Base-by-base conservation (phyloP, 2,888 invertebrate genomes). In the Acrobasis suavella region DNA sequence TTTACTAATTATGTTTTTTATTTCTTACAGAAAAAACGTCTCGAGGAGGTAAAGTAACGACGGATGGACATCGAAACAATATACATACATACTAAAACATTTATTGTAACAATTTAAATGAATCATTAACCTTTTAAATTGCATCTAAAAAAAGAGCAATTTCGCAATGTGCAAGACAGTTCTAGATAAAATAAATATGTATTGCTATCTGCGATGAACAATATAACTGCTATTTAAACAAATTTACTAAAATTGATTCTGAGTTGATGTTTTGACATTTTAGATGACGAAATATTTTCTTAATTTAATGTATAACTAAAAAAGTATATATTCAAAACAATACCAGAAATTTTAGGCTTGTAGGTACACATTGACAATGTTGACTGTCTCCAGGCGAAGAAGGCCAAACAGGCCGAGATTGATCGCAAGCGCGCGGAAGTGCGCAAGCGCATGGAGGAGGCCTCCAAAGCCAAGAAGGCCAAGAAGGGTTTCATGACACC, bases 401-500 rank as follows among this genome's bases (percentile, higher is more conserved):
- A 97, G 95, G 98, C 96, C 95, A 98, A 98, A 94, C 98, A 97
- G 95, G 96, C 96, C 90, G 98, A 98, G 93, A 98, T 98, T 93
- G 98, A 98, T 94, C 96, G 98, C 94, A 98, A 98, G 95, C 97
- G 98, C 94, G 98, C 98, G 88, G 98, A 99, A 93, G 98, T 99
- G 93, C 96, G 98, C 93, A 97, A 97, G 94, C 98, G 98, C 89
- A 97, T 99, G 95, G 99, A 99, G 94, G 98, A 98, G 93, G 98
- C 98, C 93, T 98, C 98, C 91, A 97, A 98, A 91, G 98, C 97
- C 89, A 99, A 99, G 94, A 98, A 98, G 94, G 98, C 98, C 89
- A 99, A 99, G 96, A 99, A 99, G 94, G 99, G 99, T 95, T 99
- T 99, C 96, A 98, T 98, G 98, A 98, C 99, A 85, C 98, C 99